Evolutionary conservation across 2,113 vertebrate species (phyloP), one percentile per base, ranked within the genome.

Genomic region (Typhlomys cinereus): DNA sequence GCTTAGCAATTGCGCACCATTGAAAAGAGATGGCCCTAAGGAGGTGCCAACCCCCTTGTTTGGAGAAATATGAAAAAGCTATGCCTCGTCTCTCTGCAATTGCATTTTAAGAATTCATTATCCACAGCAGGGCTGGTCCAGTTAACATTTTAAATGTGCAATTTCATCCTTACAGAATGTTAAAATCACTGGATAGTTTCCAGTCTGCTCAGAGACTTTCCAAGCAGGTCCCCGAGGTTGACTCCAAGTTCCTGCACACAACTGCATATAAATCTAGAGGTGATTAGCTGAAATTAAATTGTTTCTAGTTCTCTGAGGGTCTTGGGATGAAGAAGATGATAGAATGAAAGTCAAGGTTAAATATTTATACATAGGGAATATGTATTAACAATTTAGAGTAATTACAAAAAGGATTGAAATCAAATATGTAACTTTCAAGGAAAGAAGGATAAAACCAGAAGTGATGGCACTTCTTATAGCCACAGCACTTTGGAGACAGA

Each of bases 41-140:
- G 34, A 79, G 50, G 6, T n/a, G n/a, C 39, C 62, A 31, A 74
- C 44, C 57, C 69, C 31, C 50, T 57, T 21, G 21, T 50, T 85
- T 88, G 75, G 46, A 57, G 54, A 85, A 93, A 81, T 23, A 36
- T n/a, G 67, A 87, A 89, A 87, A 84, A 54, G 10, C 11, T 76
- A 75, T 57, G 75, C 34, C 31, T 91, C 46, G 66, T 92, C 85
- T 92, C 78, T 76, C 73, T 54, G 61, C 31, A 71, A 70, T 39
- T 92, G 4, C 67, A 80, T 81, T 90, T 92, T 86, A 87, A 71
- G 29, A 92, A 64, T 23, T 9, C n/a, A 86, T 84, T 75, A 75
- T 87, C 46, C 31, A 39, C 52, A 78, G 12, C 18, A 75, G 41
- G 41, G n/a, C 17, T 54, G 7, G 46, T 70, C n/a, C 25, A 27